Evolutionary conservation across 2,888 invertebrate genomes (phyloP).

Genomic region (Lordiphosa fenestrarum): DNA sequence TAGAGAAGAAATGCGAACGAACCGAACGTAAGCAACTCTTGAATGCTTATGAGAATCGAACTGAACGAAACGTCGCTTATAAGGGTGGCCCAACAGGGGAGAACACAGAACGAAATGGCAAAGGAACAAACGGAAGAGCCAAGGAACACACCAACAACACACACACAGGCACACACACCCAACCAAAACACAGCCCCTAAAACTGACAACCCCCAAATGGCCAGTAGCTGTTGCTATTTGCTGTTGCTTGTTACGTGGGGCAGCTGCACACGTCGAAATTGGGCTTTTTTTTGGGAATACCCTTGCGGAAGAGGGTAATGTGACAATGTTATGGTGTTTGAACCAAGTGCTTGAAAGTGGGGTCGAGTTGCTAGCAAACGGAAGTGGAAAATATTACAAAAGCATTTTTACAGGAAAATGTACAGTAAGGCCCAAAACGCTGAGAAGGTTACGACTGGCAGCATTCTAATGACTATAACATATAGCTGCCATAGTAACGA

Average conservation of each 20-base stretch:
- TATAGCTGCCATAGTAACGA: too few relatives aligned
- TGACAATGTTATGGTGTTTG: background rate
- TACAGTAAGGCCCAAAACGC: too few relatives aligned
- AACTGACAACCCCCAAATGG: conserved; percentile 52
- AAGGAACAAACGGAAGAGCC: conserved; percentile 16
- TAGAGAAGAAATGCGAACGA: conserved; percentile 81
- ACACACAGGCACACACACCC: conserved; percentile 24
- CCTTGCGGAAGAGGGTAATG: conserved; percentile 10
- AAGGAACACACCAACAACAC: conserved; percentile 7
- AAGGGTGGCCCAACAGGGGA: conserved; percentile 56
- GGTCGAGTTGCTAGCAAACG: too few relatives aligned
- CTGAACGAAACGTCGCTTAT: conserved; percentile 78
- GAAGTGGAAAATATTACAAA: too few relatives aligned
- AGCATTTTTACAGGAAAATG: too few relatives aligned
- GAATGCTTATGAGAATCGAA: conserved; percentile 80
- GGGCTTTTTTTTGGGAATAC: too few relatives aligned
- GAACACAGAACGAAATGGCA: conserved; percentile 13
- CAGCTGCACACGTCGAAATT: conserved; percentile 27
- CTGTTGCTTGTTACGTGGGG: conserved; percentile 61
- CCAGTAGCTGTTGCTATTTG: conserved; percentile 47
- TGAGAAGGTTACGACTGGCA: too few relatives aligned
- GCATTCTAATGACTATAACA: too few relatives aligned
- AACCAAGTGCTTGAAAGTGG: too few relatives aligned
- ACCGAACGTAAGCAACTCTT: conserved; percentile 81
- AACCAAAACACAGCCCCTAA: conserved; percentile 39